Percentiles rank a stretch among this genome's conserved stretches.
Conservation (phyloP, 1,140 invertebrate species). For the Sycophaga agraensis region DNA sequence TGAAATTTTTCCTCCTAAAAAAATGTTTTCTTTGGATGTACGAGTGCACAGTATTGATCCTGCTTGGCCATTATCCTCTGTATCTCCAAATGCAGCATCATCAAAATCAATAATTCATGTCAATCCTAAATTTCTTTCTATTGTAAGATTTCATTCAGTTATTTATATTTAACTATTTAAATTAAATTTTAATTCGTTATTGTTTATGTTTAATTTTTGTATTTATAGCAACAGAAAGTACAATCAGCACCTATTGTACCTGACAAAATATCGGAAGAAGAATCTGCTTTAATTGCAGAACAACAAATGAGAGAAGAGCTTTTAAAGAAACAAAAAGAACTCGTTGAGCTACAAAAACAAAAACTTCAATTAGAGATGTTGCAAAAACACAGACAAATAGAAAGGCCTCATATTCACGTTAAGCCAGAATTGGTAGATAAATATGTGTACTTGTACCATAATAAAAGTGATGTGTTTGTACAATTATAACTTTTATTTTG, state of each 20-base stretch:
- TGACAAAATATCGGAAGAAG: not conserved
- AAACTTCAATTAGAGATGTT: conserved; percentile 84
- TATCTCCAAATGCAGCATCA: conserved; percentile 61
- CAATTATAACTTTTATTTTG: not conserved
- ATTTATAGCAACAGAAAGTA: conserved; percentile 14
- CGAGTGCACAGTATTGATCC: conserved; percentile 86
- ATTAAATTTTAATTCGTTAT: not conserved
- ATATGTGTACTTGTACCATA: not conserved
- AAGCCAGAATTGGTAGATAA: conserved; percentile 26
- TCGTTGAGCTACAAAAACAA: conserved; percentile 79
- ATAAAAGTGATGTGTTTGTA: not conserved
- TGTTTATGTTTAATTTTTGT: not conserved
- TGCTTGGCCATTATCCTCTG: conserved; percentile 87
- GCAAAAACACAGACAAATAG: conserved; percentile 63
- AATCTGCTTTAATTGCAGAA: conserved; percentile 34
- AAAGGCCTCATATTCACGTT: conserved; percentile 32
- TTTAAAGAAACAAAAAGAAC: conserved; percentile 77
- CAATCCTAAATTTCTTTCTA: conserved; percentile 86
- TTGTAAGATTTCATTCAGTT: conserved; percentile 39
- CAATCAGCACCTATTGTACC: not conserved
- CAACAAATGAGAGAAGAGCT: conserved; percentile 71
- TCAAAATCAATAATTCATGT: conserved; percentile 75
- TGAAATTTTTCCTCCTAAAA: conserved; percentile 83
- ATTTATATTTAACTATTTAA: not conserved
- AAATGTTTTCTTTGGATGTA: conserved; percentile 87